Evolutionary conservation across 2,888 invertebrate genomes (phyloP).

Genomic region (Acleris emargana): DNA sequence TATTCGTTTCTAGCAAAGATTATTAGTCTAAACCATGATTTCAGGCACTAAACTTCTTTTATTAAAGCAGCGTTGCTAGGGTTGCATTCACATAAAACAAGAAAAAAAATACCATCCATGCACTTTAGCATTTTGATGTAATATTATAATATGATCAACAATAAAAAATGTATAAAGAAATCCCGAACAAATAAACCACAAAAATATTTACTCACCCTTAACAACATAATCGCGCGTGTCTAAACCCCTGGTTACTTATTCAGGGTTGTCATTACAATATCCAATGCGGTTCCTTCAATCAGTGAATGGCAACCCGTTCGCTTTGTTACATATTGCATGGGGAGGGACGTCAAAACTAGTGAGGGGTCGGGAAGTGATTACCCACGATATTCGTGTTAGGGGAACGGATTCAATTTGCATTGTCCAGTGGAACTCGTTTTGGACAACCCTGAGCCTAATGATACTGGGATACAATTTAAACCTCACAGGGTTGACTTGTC

Average conservation of each 20-base stretch:
- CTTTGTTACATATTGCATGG: constrained; percentile 76
- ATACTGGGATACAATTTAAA: too few species aligned
- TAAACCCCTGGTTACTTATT: constrained; percentile 59
- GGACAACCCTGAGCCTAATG: background rate
- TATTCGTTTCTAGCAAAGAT: too few species aligned
- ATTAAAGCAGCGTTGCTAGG: too few species aligned
- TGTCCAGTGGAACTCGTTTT: constrained; percentile 19
- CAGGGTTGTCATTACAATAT: constrained; percentile 53
- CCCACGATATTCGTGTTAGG: constrained; percentile 25
- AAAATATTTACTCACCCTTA: constrained; percentile 52
- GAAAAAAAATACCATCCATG: too few species aligned
- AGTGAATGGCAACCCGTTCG: constrained; percentile 63
- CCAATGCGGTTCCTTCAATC: constrained; percentile 66
- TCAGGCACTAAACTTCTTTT: too few species aligned
- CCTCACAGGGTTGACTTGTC: too few species aligned
- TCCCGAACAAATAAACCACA: constrained; percentile 41
- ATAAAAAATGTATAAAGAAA: constrained; percentile 10
- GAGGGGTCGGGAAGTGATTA: constrained; percentile 53
- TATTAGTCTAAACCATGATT: too few species aligned
- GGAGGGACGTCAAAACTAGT: constrained; percentile 60
- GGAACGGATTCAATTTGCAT: constrained; percentile 27
- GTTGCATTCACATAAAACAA: too few species aligned
- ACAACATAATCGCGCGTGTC: constrained; percentile 58
- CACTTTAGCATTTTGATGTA: too few species aligned
- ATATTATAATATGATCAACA: background rate